These are phyloP conservation scores for Todiramphus chloris DNA, from an alignment of 2,113 vertebrate species.

Conservation along the genomic window DNA sequence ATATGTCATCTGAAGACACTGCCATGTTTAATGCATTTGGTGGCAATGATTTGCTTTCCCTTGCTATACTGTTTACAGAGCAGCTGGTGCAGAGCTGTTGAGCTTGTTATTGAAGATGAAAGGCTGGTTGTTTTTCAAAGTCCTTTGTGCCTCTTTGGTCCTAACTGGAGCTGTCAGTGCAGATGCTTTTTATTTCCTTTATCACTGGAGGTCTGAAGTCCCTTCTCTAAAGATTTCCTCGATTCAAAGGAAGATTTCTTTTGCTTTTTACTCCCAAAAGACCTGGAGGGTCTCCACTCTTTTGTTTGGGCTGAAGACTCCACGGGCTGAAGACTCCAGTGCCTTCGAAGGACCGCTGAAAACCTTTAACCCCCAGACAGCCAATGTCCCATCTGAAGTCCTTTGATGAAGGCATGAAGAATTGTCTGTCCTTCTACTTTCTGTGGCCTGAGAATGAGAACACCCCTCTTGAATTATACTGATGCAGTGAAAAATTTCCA, in stretches of 20 bases:
- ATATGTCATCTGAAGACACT: constrained; percentile 34
- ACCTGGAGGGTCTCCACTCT: constrained; percentile 27
- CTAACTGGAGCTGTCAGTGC: constrained; percentile 61
- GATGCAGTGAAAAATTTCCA: background rate
- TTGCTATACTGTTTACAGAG: constrained; percentile 58
- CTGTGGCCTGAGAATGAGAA: background rate
- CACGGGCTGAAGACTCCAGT: background rate
- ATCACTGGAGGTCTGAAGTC: constrained; percentile 51
- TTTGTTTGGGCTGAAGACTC: constrained; percentile 38
- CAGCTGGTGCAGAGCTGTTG: constrained; percentile 54
- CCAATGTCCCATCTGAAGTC: background rate
- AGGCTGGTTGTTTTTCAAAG: constrained; percentile 67
- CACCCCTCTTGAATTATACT: background rate
- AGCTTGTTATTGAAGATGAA: constrained; percentile 66
- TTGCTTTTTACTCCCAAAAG: constrained; percentile 21
- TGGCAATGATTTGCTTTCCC: constrained; percentile 47
- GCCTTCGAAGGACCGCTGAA: background rate
- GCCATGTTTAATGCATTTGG: constrained; percentile 59
- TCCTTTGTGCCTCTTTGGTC: constrained; percentile 51
- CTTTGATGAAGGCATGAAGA: constrained; percentile 6
- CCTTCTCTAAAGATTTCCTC: constrained; percentile 52
- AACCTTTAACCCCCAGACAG: constrained; percentile 22
- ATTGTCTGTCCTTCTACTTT: constrained; percentile 5
- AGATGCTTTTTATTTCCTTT: constrained; percentile 63
- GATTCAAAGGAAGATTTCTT: constrained; percentile 43